Evolutionary conservation across 1,140 invertebrate genomes (phyloP).

Genomic region (Euwallacea similis): DNA sequence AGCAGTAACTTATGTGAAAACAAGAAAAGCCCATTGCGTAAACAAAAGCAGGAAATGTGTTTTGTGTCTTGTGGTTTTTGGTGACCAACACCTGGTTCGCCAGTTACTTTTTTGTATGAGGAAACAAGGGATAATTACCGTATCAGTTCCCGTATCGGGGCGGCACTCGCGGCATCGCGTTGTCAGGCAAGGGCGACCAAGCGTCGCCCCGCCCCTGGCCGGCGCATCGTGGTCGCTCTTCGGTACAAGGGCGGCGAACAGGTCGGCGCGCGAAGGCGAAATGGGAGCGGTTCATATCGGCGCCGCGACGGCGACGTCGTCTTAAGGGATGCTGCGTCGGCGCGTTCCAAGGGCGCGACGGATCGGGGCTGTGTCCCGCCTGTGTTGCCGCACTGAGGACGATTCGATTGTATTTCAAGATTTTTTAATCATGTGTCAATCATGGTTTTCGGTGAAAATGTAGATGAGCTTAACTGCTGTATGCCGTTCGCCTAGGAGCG

Average conservation of each 20-base stretch:
- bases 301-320: slow-evolving; percentile 20
- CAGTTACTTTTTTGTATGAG: too few species aligned
- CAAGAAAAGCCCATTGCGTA: background rate
- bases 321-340: slow-evolving; percentile 31
- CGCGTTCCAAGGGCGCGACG: slow-evolving; percentile 24
- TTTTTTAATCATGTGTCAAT: too few species aligned
- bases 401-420: background rate
- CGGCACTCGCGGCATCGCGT: slow-evolving; percentile 38
- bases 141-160: slow-evolving; percentile 27
- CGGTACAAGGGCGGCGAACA: slow-evolving; percentile 16
- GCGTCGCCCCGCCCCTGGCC: slow-evolving; percentile 37
- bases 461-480: too few species aligned
- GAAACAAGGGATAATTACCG: slow-evolving; percentile 20
- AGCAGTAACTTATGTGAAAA: slow-evolving; percentile 1
- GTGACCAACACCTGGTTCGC: too few species aligned
- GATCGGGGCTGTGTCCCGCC: slow-evolving; percentile 18
- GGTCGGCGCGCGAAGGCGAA: slow-evolving; percentile 37
- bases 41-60: background rate
- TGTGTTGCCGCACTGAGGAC: background rate
- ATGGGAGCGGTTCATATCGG: slow-evolving; percentile 35
- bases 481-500: too few species aligned
- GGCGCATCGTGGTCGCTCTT: slow-evolving; percentile 38
- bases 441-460: background rate
- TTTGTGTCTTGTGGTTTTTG: too few species aligned
- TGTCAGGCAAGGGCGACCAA: slow-evolving; percentile 36